Conservation (phyloP, 2,797 vertebrate species). For the Alauda arvensis region DNA sequence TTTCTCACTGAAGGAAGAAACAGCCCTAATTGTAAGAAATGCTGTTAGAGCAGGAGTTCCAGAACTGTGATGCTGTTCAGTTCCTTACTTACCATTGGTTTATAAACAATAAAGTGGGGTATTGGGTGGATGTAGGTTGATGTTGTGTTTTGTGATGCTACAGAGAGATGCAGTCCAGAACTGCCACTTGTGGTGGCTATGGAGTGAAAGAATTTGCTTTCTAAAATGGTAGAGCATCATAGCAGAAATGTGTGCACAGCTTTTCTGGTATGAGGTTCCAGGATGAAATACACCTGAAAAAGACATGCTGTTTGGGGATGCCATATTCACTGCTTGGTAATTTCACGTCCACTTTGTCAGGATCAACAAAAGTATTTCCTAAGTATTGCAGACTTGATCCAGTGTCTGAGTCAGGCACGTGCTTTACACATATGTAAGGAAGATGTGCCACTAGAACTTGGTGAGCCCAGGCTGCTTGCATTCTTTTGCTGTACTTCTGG, state of each 20-base stretch:
- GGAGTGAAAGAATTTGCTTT: not conserved
- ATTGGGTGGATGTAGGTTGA: not conserved
- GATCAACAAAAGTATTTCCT: not conserved
- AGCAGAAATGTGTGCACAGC: not conserved
- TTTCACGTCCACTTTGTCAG: not conserved
- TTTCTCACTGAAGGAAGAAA: not conserved
- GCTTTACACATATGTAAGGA: not conserved
- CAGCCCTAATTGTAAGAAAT: not conserved
- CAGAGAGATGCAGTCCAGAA: not conserved
- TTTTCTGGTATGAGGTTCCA: not conserved
- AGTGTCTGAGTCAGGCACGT: not conserved
- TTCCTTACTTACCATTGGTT: not conserved
- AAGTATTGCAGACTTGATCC: not conserved
- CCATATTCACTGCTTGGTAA: not conserved
- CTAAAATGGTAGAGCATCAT: not conserved
- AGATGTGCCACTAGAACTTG: not conserved
- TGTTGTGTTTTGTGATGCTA: not conserved
- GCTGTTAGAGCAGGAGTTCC: not conserved
- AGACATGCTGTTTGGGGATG: not conserved
- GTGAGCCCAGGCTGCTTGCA: not conserved
- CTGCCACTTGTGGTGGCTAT: not conserved
- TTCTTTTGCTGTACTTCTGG: not conserved
- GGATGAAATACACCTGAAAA: not conserved
- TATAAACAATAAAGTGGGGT: not conserved
- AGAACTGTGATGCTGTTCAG: not conserved